Evolutionary conservation across 2,113 vertebrate species (phyloP), one percentile per base, ranked within the genome.

Genomic region (Siniperca chuatsi): DNA sequence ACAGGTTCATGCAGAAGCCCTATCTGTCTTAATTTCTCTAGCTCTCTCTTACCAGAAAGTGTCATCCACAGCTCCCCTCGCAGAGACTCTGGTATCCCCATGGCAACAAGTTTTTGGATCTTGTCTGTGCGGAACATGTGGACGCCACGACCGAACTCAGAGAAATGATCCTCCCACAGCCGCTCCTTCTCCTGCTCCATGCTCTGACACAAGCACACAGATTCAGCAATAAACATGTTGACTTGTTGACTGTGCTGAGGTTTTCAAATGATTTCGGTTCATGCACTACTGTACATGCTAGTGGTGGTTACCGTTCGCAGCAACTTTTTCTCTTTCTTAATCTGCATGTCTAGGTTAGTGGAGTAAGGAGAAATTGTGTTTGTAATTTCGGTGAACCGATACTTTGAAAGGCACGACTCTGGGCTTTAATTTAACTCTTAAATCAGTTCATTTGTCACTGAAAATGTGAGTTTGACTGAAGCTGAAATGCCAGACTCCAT

Each of bases 41-140:
- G 15, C 48, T 18, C 7, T 54, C 20, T 68, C 91, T 90, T 72
- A 99, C 98, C 98, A 81, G 98, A 99, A 50, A 99, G 96, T 0
- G 96, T 95, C 58, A 99, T 97, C 98, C 98, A 99, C 71, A 99
- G 96, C 93, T 97, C 96, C 66, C 98, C 98, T 7, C 98, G 94
- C 72, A 99, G 93, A 0, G 97, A 96, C 83, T 98, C 97, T 0
- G 98, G 98, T 73, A 99, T 97, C 75, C 98, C 98, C 96, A 97
- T 97, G 72, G 97, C 96, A 50, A 98, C 97, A 20, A 99, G 96
- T 77, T 96, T 97, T 50, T 96, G 96, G 88, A 97, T 97, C 89
- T 97, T 97, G 81, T 98, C 97, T 0, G 98, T 99, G 89, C 97
- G 97, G 78, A 99, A 99, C 97, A 99, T 99, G 90, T 98, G 98